Percentiles rank a stretch among this genome's conserved stretches.
phyloP scores from a whole-genome alignment of 2,113 vertebrate genomes.

The Salvelinus fontinalis region DNA sequence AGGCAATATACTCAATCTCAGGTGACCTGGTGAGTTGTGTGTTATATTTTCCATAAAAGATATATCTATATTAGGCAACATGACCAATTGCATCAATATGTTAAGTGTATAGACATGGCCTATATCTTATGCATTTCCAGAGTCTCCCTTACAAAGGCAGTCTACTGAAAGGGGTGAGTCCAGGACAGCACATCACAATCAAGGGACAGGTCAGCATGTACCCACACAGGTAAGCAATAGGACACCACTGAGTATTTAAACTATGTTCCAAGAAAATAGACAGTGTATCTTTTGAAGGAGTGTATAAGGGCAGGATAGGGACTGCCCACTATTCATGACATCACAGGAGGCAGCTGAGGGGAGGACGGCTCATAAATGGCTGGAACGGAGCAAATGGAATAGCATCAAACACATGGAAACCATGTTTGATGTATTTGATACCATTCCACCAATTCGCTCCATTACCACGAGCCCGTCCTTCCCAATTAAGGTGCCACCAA shows the following conservation, averaged over 20 bases:
- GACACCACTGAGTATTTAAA: not conserved
- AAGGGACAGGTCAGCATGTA: constrained; percentile 86
- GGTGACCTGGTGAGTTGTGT: constrained; percentile 75
- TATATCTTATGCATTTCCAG: constrained; percentile 60
- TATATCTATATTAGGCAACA: not conserved
- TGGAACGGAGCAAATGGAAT: no score
- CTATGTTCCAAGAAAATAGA: not conserved
- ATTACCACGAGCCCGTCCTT: no score
- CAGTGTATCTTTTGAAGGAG: not conserved
- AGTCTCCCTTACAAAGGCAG: constrained; percentile 81
- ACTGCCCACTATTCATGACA: not conserved
- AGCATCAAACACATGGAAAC: no score
- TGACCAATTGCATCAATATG: not conserved
- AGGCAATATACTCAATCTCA: constrained; percentile 78
- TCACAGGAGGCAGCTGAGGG: constrained; percentile 84
- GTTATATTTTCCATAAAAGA: not conserved
- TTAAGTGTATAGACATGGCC: not conserved
- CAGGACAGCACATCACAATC: constrained; percentile 83
- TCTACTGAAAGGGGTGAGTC: constrained; percentile 78
- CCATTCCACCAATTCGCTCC: no score
- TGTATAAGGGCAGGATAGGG: not conserved
- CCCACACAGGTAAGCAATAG: constrained; percentile 78
- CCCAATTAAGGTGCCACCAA: no score
- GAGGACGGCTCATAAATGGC: constrained; percentile 25
- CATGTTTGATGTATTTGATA: no score